Percentiles rank a stretch among this genome's conserved stretches.
These are phyloP conservation scores for Lacerta agilis DNA, from an alignment of 2,797 vertebrate species.

Conservation along the genomic window DNA sequence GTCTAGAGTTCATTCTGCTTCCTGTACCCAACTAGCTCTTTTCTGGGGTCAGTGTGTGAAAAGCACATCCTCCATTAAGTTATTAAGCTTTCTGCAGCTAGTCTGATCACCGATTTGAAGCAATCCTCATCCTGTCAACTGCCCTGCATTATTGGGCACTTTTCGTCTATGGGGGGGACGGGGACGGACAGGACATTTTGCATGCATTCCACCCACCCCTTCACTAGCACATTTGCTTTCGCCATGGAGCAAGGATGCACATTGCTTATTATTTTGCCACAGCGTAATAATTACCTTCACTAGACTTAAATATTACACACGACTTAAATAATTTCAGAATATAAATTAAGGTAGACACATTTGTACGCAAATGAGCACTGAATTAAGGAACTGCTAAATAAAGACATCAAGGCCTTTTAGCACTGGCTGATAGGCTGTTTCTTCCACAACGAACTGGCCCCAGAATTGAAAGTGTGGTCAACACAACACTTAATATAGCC, in stretches of 20 bases:
- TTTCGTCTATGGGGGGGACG: background rate
- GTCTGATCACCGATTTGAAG: background rate
- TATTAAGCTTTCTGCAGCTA: background rate
- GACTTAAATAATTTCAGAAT: no score
- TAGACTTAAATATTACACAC: no score
- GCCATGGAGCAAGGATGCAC: background rate
- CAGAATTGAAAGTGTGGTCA: no score
- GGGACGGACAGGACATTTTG: background rate
- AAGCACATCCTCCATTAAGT: background rate
- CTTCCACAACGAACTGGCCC: no score
- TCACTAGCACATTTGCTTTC: background rate
- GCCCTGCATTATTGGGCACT: background rate
- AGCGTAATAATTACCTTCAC: background rate
- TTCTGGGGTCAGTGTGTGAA: no score
- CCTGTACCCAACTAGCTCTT: no score
- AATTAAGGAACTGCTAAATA: background rate
- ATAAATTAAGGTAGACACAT: background rate
- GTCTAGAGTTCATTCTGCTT: background rate
- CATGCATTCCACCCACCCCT: background rate
- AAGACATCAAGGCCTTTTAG: no score
- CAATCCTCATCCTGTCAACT: background rate
- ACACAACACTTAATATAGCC: no score
- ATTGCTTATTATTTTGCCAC: background rate
- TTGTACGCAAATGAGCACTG: background rate
- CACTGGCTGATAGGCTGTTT: no score